These are phyloP conservation scores for Leptopilina myrica DNA, from an alignment of 2,888 invertebrate species.

Conservation along the genomic window DNA sequence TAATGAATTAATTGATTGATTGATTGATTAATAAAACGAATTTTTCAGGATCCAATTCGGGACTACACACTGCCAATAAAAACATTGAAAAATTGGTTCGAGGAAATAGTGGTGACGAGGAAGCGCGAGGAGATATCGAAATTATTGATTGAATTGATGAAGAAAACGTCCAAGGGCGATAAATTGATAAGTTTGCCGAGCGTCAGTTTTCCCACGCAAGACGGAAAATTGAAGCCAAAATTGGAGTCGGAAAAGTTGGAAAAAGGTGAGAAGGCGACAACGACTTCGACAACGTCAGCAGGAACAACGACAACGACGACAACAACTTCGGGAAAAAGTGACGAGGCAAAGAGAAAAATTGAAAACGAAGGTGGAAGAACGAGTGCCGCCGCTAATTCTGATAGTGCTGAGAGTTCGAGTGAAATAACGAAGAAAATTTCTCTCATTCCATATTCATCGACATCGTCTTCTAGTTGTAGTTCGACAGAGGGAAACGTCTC, in stretches of 20 bases:
- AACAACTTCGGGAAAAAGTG: slow-evolving; percentile 48
- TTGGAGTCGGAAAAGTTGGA: slow-evolving; percentile 61
- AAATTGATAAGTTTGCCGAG: slow-evolving; percentile 82
- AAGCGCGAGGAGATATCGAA: slow-evolving; percentile 92
- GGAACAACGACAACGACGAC: too few relatives aligned
- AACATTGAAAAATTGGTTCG: slow-evolving; percentile 91
- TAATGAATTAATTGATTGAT: too few relatives aligned
- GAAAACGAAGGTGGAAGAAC: slow-evolving; percentile 56
- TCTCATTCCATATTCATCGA: slow-evolving; percentile 55
- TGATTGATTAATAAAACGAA: background rate
- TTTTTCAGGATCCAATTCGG: slow-evolving; percentile 85
- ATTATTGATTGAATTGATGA: slow-evolving; percentile 86
- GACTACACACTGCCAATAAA: slow-evolving; percentile 91
- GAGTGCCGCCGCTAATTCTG: slow-evolving; percentile 47
- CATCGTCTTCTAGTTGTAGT: slow-evolving; percentile 55
- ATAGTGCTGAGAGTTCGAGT: background rate
- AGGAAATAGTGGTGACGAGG: slow-evolving; percentile 87
- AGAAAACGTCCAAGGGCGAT: slow-evolving; percentile 82
- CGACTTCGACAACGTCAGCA: too few relatives aligned
- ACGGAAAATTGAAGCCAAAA: slow-evolving; percentile 79
- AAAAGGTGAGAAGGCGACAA: too few relatives aligned
- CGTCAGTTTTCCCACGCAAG: slow-evolving; percentile 86
- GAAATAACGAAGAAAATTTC: slow-evolving; percentile 41
- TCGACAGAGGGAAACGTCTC: slow-evolving; percentile 49
- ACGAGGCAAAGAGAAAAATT: slow-evolving; percentile 59